phyloP scores from a whole-genome alignment of 2,797 vertebrate species.

The Sebastes alutus region DNA sequence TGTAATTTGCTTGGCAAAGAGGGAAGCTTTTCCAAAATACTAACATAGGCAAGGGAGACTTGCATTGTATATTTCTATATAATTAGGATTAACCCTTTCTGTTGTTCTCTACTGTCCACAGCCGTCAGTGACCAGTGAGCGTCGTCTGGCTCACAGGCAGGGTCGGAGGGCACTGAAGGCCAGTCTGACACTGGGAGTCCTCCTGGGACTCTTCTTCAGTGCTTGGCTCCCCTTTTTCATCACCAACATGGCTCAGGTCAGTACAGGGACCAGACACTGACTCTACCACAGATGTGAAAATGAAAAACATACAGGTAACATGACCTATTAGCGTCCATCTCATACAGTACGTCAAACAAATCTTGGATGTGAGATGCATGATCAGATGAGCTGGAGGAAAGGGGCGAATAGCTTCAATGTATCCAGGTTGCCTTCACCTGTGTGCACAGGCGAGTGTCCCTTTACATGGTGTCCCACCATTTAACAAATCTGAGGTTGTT shows the following conservation, averaged over 20 bases:
- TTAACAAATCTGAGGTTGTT: not conserved
- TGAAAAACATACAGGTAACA: not conserved
- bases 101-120: constrained; percentile 33
- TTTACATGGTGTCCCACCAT: not conserved
- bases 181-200: constrained; percentile 93
- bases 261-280: constrained; percentile 22
- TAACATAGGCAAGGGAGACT: not conserved
- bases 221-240: constrained; percentile 97
- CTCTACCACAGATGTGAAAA: not conserved
- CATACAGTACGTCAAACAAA: not conserved
- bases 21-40: not conserved
- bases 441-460: not conserved
- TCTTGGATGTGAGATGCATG: not conserved
- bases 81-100: not conserved
- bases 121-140: constrained; percentile 82
- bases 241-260: constrained; percentile 93
- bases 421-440: not conserved
- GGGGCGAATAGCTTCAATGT: not conserved
- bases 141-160: constrained; percentile 89
- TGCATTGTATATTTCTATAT: not conserved
- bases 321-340: not conserved
- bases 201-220: constrained; percentile 95
- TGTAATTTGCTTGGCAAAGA: not conserved
- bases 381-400: not conserved
- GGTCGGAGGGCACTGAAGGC: constrained; percentile 95